Evolutionary conservation across 2,797 vertebrate genomes (phyloP).

Genomic region (Leptoclinus maculatus): DNA sequence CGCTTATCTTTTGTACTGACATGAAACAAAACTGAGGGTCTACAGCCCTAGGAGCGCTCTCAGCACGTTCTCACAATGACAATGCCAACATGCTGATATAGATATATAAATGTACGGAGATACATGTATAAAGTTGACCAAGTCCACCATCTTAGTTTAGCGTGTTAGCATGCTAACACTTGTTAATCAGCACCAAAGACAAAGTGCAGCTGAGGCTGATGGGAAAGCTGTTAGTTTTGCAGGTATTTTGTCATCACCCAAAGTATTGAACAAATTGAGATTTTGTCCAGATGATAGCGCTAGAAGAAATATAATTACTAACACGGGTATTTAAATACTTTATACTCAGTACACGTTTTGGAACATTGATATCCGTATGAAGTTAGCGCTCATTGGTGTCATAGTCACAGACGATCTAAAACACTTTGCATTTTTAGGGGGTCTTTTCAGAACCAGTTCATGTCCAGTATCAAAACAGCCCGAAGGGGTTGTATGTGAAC

Average conservation of each 20-base stretch:
- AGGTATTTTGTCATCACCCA: not conserved
- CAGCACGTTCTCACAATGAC: not conserved
- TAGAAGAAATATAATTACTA: not conserved
- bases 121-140: not conserved
- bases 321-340: not conserved
- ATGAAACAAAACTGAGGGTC: not conserved
- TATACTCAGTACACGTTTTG: not conserved
- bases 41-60: not conserved
- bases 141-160: not conserved
- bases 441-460: not conserved
- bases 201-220: not conserved
- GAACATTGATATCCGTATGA: not conserved
- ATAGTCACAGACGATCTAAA: not conserved
- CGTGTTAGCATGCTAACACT: not conserved
- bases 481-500: not conserved
- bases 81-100: too few relatives aligned
- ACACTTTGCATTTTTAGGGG: not conserved
- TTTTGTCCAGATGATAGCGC: not conserved
- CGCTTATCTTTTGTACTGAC: not conserved
- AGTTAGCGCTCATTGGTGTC: not conserved
- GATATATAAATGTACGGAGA: not conserved
- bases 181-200: not conserved
- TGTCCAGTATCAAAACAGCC: not conserved
- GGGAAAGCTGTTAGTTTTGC: not conserved
- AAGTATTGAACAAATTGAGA: not conserved